Evolutionary conservation across 2,113 vertebrate species (phyloP), one percentile per base, ranked within the genome.

Genomic region (Notarius quadriscutis): DNA sequence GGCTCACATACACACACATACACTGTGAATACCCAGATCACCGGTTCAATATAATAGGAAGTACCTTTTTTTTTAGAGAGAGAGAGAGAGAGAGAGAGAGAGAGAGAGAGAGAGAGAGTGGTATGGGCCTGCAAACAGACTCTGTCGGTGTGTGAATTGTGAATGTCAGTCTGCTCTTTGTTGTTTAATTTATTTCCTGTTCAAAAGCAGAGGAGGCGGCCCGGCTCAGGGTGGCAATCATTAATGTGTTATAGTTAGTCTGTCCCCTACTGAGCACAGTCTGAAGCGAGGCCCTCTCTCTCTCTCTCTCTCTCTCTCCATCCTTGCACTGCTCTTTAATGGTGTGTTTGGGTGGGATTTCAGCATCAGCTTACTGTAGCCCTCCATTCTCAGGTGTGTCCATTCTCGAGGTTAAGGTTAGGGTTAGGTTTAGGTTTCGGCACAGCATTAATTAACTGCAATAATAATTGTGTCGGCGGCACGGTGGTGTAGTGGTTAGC

Each of bases 181-280:
- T 96, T 95, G 95, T 96, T 96, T 96, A 95, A 96, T 96, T 96
- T 95, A 96, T 96, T 94, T 95, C 94, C 77, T 93, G 95, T 96
- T 96, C 95, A 96, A 95, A 96, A 95, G 94, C 92, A 94, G 91
- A 94, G 93, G 93, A 94, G 93, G 95, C 93, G 94, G 91, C 92
- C 94, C 91, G 92, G 94, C 93, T 94, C 94, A 92, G 95, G 94
- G 94, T 93, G 94, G 91, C 94, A 91, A 92, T 93, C 94, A 95
- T 96, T 96, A 95, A 96, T 96, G 95, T 95, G 93, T 94, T 95
- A 95, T 94, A 95, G 94, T 95, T 94, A 95, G 94, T 92, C 92
- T 79, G 41, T 87, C 92, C 93, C 95, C 94, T 91, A 94, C 94
- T 92, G 94, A 53, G 94, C 89, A 88, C 92, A 92, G 93, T 94